phyloP scores from a whole-genome alignment of 2,797 vertebrate genomes.

The Tamandua tetradactyla region DNA sequence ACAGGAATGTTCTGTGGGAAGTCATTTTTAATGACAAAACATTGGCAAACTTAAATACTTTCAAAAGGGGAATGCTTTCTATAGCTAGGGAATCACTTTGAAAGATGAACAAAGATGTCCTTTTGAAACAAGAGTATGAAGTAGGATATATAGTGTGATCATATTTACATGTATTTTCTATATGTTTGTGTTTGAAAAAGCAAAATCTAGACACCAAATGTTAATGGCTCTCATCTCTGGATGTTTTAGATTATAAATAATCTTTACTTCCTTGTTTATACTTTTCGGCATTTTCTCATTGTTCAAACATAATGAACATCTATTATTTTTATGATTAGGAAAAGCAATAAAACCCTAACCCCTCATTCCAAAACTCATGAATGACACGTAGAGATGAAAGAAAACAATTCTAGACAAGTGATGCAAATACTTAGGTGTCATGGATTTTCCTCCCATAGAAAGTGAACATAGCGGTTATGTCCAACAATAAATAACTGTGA shows the following conservation, averaged over 20 bases:
- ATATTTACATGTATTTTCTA: background rate
- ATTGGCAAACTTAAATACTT: constrained; percentile 5
- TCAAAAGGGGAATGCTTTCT: background rate
- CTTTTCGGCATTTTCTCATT: constrained; percentile 34
- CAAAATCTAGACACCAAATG: background rate
- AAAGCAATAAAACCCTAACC: background rate
- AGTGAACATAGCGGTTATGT: background rate
- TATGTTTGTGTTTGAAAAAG: background rate
- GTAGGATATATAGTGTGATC: background rate
- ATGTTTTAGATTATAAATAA: background rate
- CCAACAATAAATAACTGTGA: background rate
- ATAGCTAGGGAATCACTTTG: constrained; percentile 20
- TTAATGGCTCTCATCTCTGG: background rate
- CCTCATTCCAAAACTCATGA: background rate
- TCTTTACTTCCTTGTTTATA: constrained; percentile 42
- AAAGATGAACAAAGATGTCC: constrained; percentile 8
- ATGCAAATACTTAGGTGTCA: background rate
- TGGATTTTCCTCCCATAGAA: constrained; percentile 44
- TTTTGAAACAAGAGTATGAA: background rate
- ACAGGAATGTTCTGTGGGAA: background rate
- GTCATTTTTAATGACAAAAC: constrained; percentile 27
- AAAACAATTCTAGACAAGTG: background rate
- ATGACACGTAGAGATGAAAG: constrained; percentile 27
- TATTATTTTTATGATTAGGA: constrained; percentile 29
- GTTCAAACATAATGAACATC: constrained; percentile 47